These are phyloP conservation scores for Pheosia tremula DNA, from an alignment of 2,888 invertebrate genomes.

Conservation along the genomic window DNA sequence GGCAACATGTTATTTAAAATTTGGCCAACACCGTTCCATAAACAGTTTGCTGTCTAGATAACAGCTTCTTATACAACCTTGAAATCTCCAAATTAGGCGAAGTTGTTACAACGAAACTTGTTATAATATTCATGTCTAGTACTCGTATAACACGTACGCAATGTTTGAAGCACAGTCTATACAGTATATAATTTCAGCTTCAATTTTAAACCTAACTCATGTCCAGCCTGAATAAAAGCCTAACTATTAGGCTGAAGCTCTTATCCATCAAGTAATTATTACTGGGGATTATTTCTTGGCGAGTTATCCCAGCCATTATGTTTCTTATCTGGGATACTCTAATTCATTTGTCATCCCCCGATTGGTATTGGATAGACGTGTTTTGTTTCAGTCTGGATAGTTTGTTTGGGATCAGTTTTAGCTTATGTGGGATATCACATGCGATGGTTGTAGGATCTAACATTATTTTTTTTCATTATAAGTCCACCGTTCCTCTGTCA, in stretches of 20 bases:
- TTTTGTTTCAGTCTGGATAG: background rate
- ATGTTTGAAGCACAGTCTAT: background rate
- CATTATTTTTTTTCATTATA: no score
- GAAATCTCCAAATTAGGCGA: background rate
- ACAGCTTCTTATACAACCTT: background rate
- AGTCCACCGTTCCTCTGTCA: background rate
- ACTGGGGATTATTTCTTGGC: background rate
- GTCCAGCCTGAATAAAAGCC: slow-evolving; percentile 7
- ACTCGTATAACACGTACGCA: background rate
- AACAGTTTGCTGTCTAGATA: no score
- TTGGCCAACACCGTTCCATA: no score
- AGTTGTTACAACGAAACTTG: no score
- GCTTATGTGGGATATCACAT: no score
- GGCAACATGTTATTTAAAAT: no score
- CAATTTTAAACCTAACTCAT: background rate
- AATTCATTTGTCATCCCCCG: background rate
- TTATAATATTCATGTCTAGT: background rate
- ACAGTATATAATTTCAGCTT: background rate
- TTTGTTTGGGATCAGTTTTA: no score
- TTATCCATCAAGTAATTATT: slow-evolving; percentile 12
- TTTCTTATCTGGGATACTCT: background rate
- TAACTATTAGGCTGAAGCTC: slow-evolving; percentile 8
- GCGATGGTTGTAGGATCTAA: no score
- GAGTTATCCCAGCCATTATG: background rate
- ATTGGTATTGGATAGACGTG: background rate